These are phyloP conservation scores for Leptinotarsa lineolata DNA, from an alignment of 1,140 invertebrate genomes.

Conservation along the genomic window DNA sequence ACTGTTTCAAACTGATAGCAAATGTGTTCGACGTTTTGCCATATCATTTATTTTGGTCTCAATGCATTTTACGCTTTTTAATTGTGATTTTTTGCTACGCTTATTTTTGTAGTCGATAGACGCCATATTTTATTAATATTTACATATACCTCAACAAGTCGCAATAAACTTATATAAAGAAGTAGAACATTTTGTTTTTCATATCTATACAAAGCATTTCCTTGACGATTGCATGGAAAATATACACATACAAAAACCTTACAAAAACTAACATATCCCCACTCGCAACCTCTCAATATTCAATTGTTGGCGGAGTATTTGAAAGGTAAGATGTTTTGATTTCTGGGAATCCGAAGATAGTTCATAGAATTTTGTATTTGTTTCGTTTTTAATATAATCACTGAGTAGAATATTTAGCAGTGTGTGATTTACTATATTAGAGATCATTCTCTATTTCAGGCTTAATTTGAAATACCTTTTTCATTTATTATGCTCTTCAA, in stretches of 20 bases:
- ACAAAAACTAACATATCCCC: conserved; percentile 25
- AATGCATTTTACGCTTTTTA: not conserved
- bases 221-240: conserved; percentile 24
- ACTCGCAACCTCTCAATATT: conserved; percentile 13
- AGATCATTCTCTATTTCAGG: not conserved
- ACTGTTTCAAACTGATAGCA: not conserved
- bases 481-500: too few relatives aligned
- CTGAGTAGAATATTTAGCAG: not conserved
- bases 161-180: conserved; percentile 13
- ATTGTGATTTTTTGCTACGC: conserved; percentile 20
- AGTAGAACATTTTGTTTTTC: not conserved
- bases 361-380: not conserved
- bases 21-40: not conserved
- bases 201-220: not conserved
- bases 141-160: not conserved
- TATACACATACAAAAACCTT: conserved; percentile 28
- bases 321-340: not conserved
- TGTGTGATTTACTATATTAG: not conserved
- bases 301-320: not conserved
- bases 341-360: not conserved
- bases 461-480: too few relatives aligned
- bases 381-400: not conserved
- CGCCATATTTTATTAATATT: not conserved
- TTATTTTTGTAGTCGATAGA: conserved; percentile 12
- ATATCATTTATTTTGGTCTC: not conserved